Conservation (phyloP, 2,113 vertebrate genomes). For the Pituophis catenifer region DNA sequence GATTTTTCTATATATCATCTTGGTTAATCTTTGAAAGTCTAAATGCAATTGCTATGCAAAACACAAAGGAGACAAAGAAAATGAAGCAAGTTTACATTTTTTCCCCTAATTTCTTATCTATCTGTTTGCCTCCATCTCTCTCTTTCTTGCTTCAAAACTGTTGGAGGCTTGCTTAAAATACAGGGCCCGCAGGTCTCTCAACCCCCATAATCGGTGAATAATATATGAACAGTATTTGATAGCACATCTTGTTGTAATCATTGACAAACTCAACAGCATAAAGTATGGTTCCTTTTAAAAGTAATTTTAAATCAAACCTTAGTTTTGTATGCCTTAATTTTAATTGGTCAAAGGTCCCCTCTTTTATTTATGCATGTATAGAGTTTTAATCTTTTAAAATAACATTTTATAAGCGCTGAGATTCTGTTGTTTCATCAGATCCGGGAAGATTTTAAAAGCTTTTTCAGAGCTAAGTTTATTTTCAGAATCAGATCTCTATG, state of each 20-base stretch:
- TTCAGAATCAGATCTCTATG: slow-evolving; percentile 27
- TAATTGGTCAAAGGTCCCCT: background rate
- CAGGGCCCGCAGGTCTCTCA: background rate
- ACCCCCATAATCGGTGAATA: background rate
- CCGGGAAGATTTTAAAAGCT: background rate
- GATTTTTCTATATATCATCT: background rate
- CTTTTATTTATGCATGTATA: background rate
- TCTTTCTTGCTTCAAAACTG: background rate
- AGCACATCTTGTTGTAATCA: background rate
- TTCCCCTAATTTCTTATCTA: background rate
- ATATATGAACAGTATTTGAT: background rate
- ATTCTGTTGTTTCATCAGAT: no score
- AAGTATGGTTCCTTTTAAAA: background rate
- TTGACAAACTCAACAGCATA: background rate
- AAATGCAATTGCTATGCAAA: background rate
- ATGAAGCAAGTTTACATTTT: background rate
- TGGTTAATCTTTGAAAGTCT: background rate
- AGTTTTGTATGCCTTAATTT: background rate
- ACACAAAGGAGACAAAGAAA: background rate
- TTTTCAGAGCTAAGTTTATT: background rate
- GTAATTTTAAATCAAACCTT: background rate
- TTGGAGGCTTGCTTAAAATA: background rate
- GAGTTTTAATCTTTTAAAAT: background rate
- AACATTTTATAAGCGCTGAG: background rate
- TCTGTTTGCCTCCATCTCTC: background rate